Percentiles rank a stretch among this genome's conserved stretches.
Conservation (phyloP, 1,140 invertebrate species). For the Coptotermes formosanus region DNA sequence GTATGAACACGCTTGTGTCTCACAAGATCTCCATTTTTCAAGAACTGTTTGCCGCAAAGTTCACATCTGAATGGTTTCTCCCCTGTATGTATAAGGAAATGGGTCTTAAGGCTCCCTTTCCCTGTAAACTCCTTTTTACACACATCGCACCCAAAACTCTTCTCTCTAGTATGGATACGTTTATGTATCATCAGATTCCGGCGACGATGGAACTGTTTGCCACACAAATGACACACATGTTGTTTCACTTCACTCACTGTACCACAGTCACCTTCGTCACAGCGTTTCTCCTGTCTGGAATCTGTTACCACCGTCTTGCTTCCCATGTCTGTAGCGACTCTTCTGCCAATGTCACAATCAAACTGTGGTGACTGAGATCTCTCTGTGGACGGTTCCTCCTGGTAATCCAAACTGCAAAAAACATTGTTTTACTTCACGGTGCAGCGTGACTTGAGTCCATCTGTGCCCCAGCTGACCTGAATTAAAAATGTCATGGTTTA, state of each 20-base stretch:
- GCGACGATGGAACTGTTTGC: background rate
- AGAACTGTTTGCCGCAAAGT: background rate
- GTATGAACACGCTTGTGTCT: conserved; percentile 53
- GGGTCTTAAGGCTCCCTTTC: background rate
- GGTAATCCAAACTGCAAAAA: too few relatives aligned
- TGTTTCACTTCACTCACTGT: background rate
- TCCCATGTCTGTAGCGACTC: too few relatives aligned
- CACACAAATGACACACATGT: background rate
- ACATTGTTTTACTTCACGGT: too few relatives aligned
- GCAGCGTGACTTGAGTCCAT: too few relatives aligned
- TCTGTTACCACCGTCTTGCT: too few relatives aligned
- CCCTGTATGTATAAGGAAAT: background rate
- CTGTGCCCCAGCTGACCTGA: too few relatives aligned
- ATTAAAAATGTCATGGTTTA: too few relatives aligned
- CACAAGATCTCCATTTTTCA: background rate
- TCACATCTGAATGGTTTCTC: background rate
- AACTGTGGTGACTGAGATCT: too few relatives aligned
- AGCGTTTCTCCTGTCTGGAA: too few relatives aligned
- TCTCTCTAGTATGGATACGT: background rate
- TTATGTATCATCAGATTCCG: background rate
- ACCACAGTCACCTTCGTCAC: too few relatives aligned
- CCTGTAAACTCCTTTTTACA: background rate
- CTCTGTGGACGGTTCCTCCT: too few relatives aligned
- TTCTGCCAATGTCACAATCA: too few relatives aligned
- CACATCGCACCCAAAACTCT: background rate